A percentile compares a stretch with the other conserved stretches of the same genome.
phyloP scores from a whole-genome alignment of 2,888 invertebrate species.

The Incurvaria masculella region DNA sequence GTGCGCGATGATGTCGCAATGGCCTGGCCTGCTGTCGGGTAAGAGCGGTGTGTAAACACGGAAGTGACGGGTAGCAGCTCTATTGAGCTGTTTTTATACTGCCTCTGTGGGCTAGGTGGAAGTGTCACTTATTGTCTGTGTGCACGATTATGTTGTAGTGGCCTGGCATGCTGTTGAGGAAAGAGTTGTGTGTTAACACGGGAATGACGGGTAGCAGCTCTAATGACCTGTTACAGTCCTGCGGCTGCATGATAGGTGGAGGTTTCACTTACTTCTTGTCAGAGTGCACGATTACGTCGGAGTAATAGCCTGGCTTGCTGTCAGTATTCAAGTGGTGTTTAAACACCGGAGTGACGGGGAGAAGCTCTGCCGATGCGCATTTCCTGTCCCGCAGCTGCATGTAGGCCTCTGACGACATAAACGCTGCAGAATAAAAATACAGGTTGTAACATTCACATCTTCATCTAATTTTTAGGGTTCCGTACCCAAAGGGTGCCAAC shows the following conservation, averaged over 20 bases:
- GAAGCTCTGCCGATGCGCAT: conserved; percentile 40
- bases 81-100: too few relatives aligned
- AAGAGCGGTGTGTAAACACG: too few relatives aligned
- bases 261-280: conserved; percentile 50
- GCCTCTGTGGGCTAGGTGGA: too few relatives aligned
- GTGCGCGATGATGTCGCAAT: too few relatives aligned
- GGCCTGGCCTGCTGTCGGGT: too few relatives aligned
- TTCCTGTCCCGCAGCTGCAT: conserved; percentile 41
- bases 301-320: conserved; percentile 56
- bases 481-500: too few relatives aligned
- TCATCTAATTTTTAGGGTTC: too few relatives aligned
- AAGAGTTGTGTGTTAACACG: conserved; percentile 55
- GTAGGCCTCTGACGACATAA: conserved; percentile 56
- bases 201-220: conserved; percentile 58
- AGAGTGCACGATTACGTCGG: conserved; percentile 58
- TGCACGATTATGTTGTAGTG: conserved; percentile 62
- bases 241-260: neutral
- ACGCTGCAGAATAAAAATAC: too few relatives aligned
- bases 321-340: conserved; percentile 53
- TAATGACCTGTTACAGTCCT: conserved; percentile 26
- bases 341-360: conserved; percentile 59
- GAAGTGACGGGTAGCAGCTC: too few relatives aligned
- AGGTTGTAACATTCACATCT: too few relatives aligned
- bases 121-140: conserved; percentile 55
- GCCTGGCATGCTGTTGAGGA: conserved; percentile 48